phyloP scores from a whole-genome alignment of 2,888 invertebrate genomes.

The Philereme transversata region DNA sequence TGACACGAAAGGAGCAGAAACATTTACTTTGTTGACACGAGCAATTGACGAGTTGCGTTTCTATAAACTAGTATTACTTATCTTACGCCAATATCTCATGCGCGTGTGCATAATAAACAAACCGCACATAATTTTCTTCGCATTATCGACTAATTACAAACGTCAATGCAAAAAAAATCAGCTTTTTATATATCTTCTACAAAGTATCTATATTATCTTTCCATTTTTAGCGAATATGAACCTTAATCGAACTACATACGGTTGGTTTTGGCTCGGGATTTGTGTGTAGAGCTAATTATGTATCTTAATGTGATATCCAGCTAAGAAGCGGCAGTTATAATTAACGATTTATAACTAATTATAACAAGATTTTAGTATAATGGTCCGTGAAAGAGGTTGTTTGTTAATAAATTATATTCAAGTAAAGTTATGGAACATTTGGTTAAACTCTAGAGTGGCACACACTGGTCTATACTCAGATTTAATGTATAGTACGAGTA shows the following conservation, averaged over 20 bases:
- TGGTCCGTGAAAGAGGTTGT: conserved; percentile 22
- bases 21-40: too few relatives aligned
- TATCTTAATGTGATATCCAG: conserved; percentile 22
- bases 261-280: conserved; percentile 6
- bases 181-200: conserved; percentile 25
- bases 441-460: too few relatives aligned
- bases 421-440: too few relatives aligned
- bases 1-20: too few relatives aligned
- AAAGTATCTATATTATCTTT: conserved; percentile 25
- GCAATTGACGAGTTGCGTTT: conserved; percentile 6
- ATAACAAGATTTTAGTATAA: conserved; percentile 29
- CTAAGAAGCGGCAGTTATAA: conserved; percentile 18
- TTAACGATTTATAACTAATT: conserved; percentile 30
- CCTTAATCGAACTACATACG: conserved; percentile 8
- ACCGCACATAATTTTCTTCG: conserved; percentile 59
- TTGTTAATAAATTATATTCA: background rate
- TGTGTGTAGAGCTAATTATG: conserved; percentile 6
- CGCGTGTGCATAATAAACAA: conserved; percentile 52
- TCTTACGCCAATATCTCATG: conserved; percentile 45
- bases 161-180: conserved; percentile 34
- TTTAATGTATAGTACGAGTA: too few relatives aligned
- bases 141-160: conserved; percentile 67
- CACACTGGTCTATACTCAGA: too few relatives aligned
- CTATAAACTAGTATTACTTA: conserved; percentile 5
- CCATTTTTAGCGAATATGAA: conserved; percentile 11